Evolutionary conservation across 1,140 invertebrate genomes (phyloP), one percentile per base, ranked within the genome.

Genomic region (Bombus sibiricus): DNA sequence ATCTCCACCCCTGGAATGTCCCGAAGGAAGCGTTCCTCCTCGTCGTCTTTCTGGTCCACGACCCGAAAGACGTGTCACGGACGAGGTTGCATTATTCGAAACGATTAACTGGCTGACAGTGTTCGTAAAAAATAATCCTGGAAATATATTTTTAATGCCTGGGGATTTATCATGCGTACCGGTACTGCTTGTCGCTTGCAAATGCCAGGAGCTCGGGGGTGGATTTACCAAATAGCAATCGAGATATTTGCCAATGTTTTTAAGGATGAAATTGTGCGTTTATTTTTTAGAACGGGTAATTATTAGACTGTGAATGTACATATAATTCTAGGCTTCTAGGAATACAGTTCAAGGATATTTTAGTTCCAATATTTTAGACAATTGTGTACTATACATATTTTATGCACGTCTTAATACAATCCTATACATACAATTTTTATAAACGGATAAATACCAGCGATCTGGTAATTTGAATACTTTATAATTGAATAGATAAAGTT

Each of bases 91-190:
- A 91, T 93, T 92, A 92, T 92, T 92, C 89, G 86, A 86, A 93
- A 93, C 92, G 90, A 93, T 94, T 93, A 93, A 93, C 90, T 86
- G 81, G 87, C 84, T 93, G 91, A 92, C 88, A 92, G 92, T 80
- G 82, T 89, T 88, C 85, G 90, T 92, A 91, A 92, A 93, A 92
- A 93, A 91, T 89, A 73, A 85, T 88, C 73, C 74, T 71, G 47
- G 15, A 78, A 71, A 78, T 84, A 84, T 84, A 84, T 78, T 84
- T 84, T 84, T 84, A 78, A 84, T 71, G 64, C 64, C 10, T n/a
- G 64, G 47, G 74, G 64, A 77, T 83, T 83, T 83, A 57, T 83
- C 73, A 57, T 28, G 43, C 9, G 73, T n/a, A 8, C 18, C 71
- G 47, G 15, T 12, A 68, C 6, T 47, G 22, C 32, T 32, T 39